phyloP scores from a whole-genome alignment of 2,113 vertebrate species.

The Lampris incognitus region DNA sequence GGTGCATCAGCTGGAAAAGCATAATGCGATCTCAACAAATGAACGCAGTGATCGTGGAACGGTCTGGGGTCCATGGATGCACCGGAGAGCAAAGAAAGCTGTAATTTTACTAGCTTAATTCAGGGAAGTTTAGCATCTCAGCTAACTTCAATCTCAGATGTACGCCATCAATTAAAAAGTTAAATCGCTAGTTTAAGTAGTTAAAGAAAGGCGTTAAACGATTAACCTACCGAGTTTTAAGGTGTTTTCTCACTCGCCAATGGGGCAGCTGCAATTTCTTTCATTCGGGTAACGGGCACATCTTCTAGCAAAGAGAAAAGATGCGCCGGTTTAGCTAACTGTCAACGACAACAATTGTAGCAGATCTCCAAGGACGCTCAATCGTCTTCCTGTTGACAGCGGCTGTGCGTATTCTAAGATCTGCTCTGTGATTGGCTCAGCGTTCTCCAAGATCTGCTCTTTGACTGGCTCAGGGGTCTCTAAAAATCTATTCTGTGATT shows the following conservation, averaged over 20 bases:
- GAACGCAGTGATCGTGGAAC: too few species aligned
- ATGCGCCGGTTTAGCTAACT: not conserved
- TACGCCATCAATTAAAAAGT: not conserved
- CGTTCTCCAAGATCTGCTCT: not conserved
- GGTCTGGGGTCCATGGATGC: not conserved
- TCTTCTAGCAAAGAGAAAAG: not conserved
- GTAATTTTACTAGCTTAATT: not conserved
- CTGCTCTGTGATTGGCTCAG: constrained; percentile 46
- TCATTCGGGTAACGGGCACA: constrained; percentile 6
- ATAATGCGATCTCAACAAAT: too few species aligned
- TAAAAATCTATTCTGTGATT: too few species aligned
- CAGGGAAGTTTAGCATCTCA: constrained; percentile 19
- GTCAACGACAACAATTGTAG: constrained; percentile 10
- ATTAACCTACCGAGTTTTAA: constrained; percentile 45
- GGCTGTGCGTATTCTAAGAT: not conserved
- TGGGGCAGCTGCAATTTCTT: not conserved
- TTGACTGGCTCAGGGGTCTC: too few species aligned
- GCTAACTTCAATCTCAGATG: constrained; percentile 28
- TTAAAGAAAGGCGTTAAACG: not conserved
- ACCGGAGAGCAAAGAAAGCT: fast-evolving
- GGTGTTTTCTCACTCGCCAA: constrained; percentile 13
- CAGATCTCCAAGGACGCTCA: constrained; percentile 71
- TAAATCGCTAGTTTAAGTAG: constrained; percentile 38
- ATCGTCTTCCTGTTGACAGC: constrained; percentile 62
- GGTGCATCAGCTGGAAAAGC: too few species aligned